Conservation (phyloP, 2,113 vertebrate genomes). For the Pachyramphus minor region DNA sequence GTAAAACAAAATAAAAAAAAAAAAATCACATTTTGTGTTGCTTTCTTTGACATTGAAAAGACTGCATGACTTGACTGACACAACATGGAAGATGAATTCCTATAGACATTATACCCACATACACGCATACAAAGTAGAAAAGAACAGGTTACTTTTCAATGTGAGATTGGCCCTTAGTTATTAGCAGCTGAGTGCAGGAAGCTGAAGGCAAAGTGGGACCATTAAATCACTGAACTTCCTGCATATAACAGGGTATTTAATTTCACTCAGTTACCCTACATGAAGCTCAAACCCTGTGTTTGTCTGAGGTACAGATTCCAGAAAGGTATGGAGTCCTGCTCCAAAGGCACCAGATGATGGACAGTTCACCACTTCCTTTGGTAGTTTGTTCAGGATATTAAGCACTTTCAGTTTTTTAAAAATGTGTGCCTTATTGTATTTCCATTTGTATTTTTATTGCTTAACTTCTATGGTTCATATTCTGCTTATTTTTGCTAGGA, state of each 20-base stretch:
- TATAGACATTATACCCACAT: accelerated
- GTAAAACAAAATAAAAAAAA: background rate
- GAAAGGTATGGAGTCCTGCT: background rate
- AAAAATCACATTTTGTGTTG: background rate
- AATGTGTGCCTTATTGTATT: background rate
- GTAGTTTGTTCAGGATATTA: background rate
- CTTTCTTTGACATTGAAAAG: background rate
- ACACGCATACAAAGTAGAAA: background rate
- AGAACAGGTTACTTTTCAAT: background rate
- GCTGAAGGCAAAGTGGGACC: background rate
- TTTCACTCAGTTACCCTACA: background rate
- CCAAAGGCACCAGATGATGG: background rate
- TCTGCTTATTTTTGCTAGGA: background rate
- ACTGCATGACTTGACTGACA: background rate
- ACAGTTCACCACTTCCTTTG: background rate
- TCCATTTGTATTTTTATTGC: background rate
- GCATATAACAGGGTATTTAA: background rate
- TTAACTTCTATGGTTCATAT: background rate
- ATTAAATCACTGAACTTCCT: conserved; percentile 35
- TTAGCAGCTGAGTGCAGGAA: background rate
- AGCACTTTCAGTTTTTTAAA: background rate
- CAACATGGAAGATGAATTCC: background rate
- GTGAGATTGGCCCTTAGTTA: background rate
- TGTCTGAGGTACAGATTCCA: background rate
- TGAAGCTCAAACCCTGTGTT: background rate